Percentiles rank a stretch among this genome's conserved stretches.
These are phyloP conservation scores for Notoglanidium macrostoma DNA, from an alignment of 2,797 vertebrate species.

Conservation along the genomic window DNA sequence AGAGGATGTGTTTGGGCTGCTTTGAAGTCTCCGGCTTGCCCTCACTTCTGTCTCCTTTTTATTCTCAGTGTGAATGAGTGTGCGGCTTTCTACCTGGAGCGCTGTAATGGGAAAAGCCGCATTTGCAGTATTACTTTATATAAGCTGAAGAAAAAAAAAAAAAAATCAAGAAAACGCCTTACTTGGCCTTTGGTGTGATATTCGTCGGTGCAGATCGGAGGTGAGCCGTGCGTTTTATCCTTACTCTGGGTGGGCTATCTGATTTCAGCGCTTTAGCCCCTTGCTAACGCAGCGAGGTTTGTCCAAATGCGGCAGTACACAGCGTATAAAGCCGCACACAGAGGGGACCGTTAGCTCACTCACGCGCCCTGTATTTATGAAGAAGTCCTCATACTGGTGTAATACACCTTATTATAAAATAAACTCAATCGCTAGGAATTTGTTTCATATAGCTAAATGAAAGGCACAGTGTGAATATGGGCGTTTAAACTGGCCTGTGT, in stretches of 20 bases:
- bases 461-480: neutral
- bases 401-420: neutral
- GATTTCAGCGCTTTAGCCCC: slow-evolving; percentile 68
- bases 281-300: slow-evolving; percentile 69
- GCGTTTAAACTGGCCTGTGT: neutral
- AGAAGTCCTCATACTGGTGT: neutral
- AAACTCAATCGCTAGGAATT: neutral
- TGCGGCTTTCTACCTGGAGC: slow-evolving; percentile 68
- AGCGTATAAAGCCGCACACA: slow-evolving; percentile 53
- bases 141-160: slow-evolving; percentile 49
- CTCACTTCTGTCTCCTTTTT: slow-evolving; percentile 70
- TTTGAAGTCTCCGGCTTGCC: slow-evolving; percentile 70
- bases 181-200: slow-evolving; percentile 59
- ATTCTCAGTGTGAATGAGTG: slow-evolving; percentile 73
- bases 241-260: slow-evolving; percentile 67
- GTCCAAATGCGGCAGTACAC: slow-evolving; percentile 65
- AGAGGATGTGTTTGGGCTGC: slow-evolving; percentile 59
- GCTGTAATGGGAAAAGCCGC: slow-evolving; percentile 81
- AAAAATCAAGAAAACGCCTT: slow-evolving; percentile 64
- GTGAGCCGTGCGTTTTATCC: slow-evolving; percentile 71
- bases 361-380: neutral
- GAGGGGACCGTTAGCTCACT: slow-evolving; percentile 27
- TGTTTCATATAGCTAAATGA: neutral
- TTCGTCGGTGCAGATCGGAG: slow-evolving; percentile 68
- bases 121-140: slow-evolving; percentile 75